Conservation (phyloP, 2,888 invertebrate genomes). For the Omphaloscelis lunosa region DNA sequence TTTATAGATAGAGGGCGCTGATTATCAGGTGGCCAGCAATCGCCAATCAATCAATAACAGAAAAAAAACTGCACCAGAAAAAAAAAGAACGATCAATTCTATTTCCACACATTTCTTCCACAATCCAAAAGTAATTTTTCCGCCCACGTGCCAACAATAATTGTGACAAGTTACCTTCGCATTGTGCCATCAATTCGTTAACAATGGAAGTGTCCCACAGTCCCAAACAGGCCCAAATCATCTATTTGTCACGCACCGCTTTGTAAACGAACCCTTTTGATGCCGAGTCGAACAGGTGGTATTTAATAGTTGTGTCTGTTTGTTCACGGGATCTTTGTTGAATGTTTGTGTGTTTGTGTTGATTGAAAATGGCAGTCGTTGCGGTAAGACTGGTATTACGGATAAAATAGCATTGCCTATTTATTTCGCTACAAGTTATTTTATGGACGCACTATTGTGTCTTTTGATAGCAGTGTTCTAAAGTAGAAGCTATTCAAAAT, state of each 20-base stretch:
- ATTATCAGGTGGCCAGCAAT: too few relatives aligned
- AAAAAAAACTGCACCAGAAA: not conserved
- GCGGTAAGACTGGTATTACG: not conserved
- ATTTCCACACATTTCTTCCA: not conserved
- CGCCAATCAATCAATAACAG: too few relatives aligned
- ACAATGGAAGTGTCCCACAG: slow-evolving; percentile 67
- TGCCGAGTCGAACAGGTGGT: slow-evolving; percentile 62
- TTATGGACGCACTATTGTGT: not conserved
- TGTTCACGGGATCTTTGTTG: slow-evolving; percentile 42
- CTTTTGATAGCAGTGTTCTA: not conserved
- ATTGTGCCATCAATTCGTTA: slow-evolving; percentile 64
- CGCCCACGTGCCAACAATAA: slow-evolving; percentile 48
- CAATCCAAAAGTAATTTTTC: slow-evolving; percentile 17
- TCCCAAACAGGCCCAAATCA: slow-evolving; percentile 75
- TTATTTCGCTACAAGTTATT: not conserved
- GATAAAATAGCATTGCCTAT: not conserved
- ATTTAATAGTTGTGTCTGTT: slow-evolving; percentile 49
- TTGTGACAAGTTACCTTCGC: slow-evolving; percentile 62
- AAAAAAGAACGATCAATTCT: not conserved
- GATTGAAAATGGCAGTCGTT: slow-evolving; percentile 29
- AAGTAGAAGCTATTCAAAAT: too few relatives aligned
- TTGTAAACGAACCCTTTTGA: slow-evolving; percentile 67
- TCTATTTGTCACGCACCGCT: slow-evolving; percentile 77
- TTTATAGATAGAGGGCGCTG: not conserved
- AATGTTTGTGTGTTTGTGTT: slow-evolving; percentile 26